Base-by-base conservation (phyloP, 2,113 vertebrate genomes). In the Neodontobutis hainanensis region DNA sequence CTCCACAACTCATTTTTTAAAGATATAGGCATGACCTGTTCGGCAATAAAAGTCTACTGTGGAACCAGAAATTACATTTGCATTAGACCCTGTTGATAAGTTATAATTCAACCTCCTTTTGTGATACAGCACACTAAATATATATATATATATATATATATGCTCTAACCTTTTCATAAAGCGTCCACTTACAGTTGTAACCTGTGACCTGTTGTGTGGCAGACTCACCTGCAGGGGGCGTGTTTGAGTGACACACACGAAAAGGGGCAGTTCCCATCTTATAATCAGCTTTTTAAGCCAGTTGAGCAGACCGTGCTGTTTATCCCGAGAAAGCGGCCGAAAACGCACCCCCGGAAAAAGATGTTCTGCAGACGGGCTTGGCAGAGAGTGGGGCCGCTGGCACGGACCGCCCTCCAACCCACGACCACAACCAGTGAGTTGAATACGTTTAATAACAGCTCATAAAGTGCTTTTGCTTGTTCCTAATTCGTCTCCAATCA, bases 301-400 rank as follows among this genome's bases (percentile, higher is more conserved):
- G 58, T 53, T 11, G 46, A 52, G 49, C 12, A 35, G 52, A 55
- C 4, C 5, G 52, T 14, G n/a, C 46, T 36, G 8, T 45, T 73
- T 73, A 19, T 9, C 56, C 34, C 45, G 38, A 9, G 44, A 68
- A 68, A 57, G 14, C 70, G 40, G 48, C 50, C 2, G 76, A 35
- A 56, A 36, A 14, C 50, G n/a, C 65, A 40, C 75, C 8, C 19
- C 48, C 0, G 0, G 60, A 11, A 14, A 43, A 93, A 92, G 88
- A 93, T 92, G 65, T 90, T 95, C 68, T 94, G 92, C 86, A 91
- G 94, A 79, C 87, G 89, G 16, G 92, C 91, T 47, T 94, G 87
- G 85, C 94, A 89, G 87, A 90, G 88, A 40, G 71, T 96, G 62
- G 91, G 85, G 40, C 91, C 93, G 46, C 90, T 94, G 57, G 85